These are phyloP conservation scores for Vulpes vulpes DNA, from an alignment of 2,113 vertebrate species.

Conservation along the genomic window DNA sequence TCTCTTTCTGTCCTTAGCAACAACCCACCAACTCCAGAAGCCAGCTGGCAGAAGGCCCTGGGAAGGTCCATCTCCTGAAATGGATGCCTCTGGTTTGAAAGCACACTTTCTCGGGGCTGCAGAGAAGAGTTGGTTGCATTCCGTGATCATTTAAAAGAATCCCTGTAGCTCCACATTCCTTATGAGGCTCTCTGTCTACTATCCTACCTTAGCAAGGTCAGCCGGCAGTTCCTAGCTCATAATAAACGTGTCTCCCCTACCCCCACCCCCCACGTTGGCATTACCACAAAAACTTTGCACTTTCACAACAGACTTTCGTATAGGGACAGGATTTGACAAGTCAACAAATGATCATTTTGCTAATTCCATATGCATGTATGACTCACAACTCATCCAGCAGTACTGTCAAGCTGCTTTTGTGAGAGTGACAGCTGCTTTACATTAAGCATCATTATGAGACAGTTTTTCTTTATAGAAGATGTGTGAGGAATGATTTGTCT, in stretches of 20 bases:
- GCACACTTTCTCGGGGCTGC: too few relatives aligned
- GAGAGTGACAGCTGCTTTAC: slow-evolving; percentile 55
- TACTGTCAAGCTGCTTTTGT: background rate
- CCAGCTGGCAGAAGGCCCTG: background rate
- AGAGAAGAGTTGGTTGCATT: background rate
- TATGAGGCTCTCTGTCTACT: background rate
- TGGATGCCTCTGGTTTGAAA: background rate
- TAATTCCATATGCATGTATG: slow-evolving; percentile 57
- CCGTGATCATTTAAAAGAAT: background rate
- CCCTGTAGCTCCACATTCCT: background rate
- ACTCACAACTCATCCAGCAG: slow-evolving; percentile 32
- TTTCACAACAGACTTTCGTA: background rate
- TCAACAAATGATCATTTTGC: slow-evolving; percentile 34
- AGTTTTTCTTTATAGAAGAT: background rate
- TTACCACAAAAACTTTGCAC: background rate
- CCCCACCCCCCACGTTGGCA: too few relatives aligned
- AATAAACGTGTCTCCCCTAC: background rate
- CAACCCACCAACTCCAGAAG: background rate
- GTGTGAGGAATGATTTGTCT: slow-evolving; percentile 19
- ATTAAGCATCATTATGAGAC: background rate
- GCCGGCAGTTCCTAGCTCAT: background rate
- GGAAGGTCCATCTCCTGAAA: background rate
- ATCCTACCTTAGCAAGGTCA: background rate
- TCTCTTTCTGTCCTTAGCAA: background rate
- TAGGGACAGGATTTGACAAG: slow-evolving; percentile 3